Evolutionary conservation across 2,797 vertebrate genomes (phyloP), one percentile per base, ranked within the genome.

Genomic region (Sus cebifrons): DNA sequence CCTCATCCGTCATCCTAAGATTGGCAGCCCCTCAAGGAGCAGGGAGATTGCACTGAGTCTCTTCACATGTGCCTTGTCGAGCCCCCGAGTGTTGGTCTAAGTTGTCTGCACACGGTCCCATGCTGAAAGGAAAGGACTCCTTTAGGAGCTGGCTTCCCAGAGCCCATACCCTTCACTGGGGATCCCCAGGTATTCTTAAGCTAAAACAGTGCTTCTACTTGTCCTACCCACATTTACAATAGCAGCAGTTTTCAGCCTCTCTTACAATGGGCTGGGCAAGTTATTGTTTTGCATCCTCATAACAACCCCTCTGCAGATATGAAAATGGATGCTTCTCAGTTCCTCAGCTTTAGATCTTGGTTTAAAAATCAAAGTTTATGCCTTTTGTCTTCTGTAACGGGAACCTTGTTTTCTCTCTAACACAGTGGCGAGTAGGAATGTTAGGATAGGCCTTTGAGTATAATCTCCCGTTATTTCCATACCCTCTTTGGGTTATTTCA

Each of bases 371-470:
- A 56, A 18, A 29, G 21, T 56, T 65, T 58, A 49, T 60, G 60
- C 21, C 75, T 91, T 91, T 88, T 91, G 60, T 91, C 44, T 89
- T 95, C 44, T 44, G 32, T 77, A 17, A 52, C 12, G 40, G 10
- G 23, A 70, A 44, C 52, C 6, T 25, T 91, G 15, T 68, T 78
- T 91, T 94, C 67, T 40, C 0, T 36, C 65, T 75, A 60, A 71
- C 0, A 0, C 29, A 21, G 12, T 25, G n/a, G 70, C 27, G 36
- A 67, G 27, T 3, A 60, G 40, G 27, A 75, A 54, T 65, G 44
- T 68, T 75, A 60, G 27, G 18, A 65, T 29, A 58, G 62, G 49
- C 29, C 73, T 90, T 78, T 71, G 16, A 62, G 29, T 74, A 40
- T 23, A 15, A 36, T 81, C 64, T 73, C 60, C 60, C 2, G 2